Percentiles rank a stretch among this genome's conserved stretches.
Evolutionary conservation across 2,113 vertebrate genomes (phyloP).

Genomic region (Myrmecophaga tridactyla): DNA sequence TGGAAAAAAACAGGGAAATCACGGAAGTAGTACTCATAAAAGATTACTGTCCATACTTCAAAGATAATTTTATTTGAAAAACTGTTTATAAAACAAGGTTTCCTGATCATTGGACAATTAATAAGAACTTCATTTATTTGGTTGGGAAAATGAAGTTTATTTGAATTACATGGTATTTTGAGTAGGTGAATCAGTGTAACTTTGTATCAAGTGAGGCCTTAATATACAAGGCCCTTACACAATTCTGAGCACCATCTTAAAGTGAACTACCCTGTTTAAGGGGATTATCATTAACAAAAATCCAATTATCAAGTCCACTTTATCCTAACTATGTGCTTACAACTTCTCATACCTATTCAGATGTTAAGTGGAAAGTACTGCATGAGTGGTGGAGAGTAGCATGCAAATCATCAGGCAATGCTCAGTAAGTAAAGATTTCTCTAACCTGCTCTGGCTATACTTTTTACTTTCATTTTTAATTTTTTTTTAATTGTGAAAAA

Average conservation of each 20-base stretch:
- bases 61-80: constrained; percentile 40
- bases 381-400: neutral
- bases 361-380: neutral
- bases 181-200: neutral
- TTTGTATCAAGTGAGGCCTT: neutral
- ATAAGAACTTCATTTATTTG: constrained; percentile 39
- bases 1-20: neutral
- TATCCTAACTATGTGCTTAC: neutral
- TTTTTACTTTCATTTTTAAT: too few relatives aligned
- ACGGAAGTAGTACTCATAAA: neutral
- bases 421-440: neutral
- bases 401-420: neutral
- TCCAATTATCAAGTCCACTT: neutral
- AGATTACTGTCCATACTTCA: neutral
- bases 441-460: neutral
- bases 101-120: neutral
- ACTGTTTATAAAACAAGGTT: constrained; percentile 20
- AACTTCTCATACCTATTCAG: neutral
- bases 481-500: too few relatives aligned
- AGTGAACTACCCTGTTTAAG: neutral
- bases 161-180: neutral
- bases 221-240: neutral
- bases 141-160: neutral
- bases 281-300: neutral
- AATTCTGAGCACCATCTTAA: neutral